Conservation (phyloP, 2,888 invertebrate genomes). For the Drosophila formosana region DNA sequence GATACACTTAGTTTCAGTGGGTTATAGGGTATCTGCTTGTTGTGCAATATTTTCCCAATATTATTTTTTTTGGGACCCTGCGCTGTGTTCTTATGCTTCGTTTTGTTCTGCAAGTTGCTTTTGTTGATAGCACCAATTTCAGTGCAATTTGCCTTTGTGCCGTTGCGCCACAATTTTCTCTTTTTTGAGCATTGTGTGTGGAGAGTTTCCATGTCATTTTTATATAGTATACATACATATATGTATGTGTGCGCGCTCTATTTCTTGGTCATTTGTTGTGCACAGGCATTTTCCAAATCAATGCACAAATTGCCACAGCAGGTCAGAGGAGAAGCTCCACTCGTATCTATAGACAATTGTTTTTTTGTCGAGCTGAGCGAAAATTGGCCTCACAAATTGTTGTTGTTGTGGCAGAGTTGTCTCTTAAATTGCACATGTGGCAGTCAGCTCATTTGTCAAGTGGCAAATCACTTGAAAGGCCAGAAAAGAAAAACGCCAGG, state of each 20-base stretch:
- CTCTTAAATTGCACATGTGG: constrained; percentile 77
- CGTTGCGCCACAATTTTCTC: constrained; percentile 33
- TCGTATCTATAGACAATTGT: constrained; percentile 37
- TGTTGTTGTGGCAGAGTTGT: constrained; percentile 32
- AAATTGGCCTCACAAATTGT: constrained; percentile 72
- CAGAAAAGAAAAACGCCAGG: constrained; percentile 42
- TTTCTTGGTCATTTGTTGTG: constrained; percentile 61
- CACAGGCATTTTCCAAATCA: constrained; percentile 74
- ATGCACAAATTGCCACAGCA: constrained; percentile 77
- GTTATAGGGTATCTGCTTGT: constrained; percentile 5
- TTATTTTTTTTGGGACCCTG: constrained; percentile 1
- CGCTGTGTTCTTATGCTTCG: constrained; percentile 16
- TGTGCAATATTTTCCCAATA: neutral
- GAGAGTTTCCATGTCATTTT: constrained; percentile 50
- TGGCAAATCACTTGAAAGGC: constrained; percentile 73
- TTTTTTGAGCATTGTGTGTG: constrained; percentile 24
- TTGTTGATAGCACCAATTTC: constrained; percentile 73
- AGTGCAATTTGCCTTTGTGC: constrained; percentile 63
- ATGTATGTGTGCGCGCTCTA: constrained; percentile 42
- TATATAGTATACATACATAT: constrained; percentile 10
- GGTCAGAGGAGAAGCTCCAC: constrained; percentile 7
- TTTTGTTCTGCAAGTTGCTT: constrained; percentile 62
- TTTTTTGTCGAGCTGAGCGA: constrained; percentile 24
- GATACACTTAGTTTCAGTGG: no score
- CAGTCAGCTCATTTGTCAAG: constrained; percentile 77